These are phyloP conservation scores for Cochlearius cochlearius DNA, from an alignment of 2,113 vertebrate genomes.

Conservation along the genomic window DNA sequence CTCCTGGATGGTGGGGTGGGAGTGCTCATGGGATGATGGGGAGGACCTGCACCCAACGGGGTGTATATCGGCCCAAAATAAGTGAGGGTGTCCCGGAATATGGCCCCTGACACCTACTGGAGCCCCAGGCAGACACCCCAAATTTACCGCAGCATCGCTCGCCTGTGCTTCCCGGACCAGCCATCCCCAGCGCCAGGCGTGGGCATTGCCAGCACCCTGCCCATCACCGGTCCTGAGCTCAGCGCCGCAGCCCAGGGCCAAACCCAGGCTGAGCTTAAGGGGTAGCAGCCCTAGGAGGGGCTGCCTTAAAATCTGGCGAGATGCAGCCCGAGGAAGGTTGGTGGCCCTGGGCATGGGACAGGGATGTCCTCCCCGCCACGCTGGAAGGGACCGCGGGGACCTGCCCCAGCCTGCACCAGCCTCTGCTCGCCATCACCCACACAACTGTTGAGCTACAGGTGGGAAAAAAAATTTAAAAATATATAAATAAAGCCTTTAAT, in stretches of 20 bases:
- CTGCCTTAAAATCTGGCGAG: neutral
- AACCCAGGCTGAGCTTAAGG: neutral
- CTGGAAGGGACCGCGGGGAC: neutral
- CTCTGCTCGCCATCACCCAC: rapidly evolving
- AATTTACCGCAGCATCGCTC: neutral
- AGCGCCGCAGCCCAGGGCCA: neutral
- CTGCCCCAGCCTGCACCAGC: neutral
- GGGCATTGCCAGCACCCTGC: neutral
- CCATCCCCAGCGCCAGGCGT: rapidly evolving
- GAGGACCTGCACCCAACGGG: neutral
- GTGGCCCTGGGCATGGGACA: neutral
- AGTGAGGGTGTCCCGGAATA: neutral
- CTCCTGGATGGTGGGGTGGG: too few species aligned
- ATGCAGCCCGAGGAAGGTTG: neutral
- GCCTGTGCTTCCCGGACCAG: rapidly evolving
- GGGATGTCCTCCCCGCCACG: rapidly evolving
- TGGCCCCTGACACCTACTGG: neutral
- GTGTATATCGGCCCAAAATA: rapidly evolving
- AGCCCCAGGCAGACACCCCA: neutral
- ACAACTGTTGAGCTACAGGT: neutral
- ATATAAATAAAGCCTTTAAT: neutral
- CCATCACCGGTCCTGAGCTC: neutral
- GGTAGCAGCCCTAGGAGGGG: neutral
- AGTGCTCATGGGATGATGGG: neutral
- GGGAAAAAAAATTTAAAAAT: rapidly evolving